Evolutionary conservation across 2,113 vertebrate species (phyloP).

Genomic region (Polyodon spathula): DNA sequence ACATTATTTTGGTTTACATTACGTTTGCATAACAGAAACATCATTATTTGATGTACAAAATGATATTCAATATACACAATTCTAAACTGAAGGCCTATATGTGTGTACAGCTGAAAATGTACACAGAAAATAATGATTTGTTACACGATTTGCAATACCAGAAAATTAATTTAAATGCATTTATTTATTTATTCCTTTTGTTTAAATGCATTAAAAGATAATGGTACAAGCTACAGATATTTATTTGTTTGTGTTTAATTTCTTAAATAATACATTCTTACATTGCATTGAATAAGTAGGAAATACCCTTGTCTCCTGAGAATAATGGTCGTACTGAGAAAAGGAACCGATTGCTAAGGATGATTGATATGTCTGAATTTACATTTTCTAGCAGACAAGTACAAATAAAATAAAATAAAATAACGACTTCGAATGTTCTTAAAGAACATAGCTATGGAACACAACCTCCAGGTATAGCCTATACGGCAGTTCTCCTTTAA

Average conservation of each 20-base stretch:
- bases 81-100: no score
- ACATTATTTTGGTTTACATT: no score
- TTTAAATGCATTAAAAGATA: neutral
- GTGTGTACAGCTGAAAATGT: no score
- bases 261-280: neutral
- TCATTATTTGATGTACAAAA: no score
- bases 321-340: conserved; percentile 13
- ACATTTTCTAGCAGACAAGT: neutral
- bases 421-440: no score
- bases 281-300: neutral
- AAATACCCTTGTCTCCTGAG: conserved; percentile 6
- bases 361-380: conserved; percentile 18
- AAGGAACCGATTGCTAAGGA: conserved; percentile 17
- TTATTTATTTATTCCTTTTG: no score
- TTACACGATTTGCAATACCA: no score
- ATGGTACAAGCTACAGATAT: neutral
- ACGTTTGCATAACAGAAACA: no score
- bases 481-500: conserved; percentile 45
- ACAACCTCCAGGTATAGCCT: neutral
- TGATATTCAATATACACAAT: no score
- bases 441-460: conserved; percentile 5
- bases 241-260: neutral
- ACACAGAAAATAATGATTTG: no score
- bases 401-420: no score
- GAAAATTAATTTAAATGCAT: no score